Evolutionary conservation across 2,797 vertebrate genomes (phyloP).

Genomic region (Onychomys leucogaster): DNA sequence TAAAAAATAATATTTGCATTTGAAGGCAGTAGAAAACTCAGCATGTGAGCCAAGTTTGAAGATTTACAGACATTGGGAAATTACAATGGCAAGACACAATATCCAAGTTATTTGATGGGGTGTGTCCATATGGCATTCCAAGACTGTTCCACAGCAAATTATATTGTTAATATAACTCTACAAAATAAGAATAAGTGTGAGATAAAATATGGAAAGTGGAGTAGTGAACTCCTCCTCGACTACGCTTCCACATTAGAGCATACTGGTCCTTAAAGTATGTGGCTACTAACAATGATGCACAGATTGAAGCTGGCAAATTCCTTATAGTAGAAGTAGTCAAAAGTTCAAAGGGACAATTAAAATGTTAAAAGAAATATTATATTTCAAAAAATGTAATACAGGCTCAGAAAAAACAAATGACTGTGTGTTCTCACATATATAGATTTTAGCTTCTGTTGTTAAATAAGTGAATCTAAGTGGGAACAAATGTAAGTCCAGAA

Average conservation of each 20-base stretch:
- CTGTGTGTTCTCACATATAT: not conserved
- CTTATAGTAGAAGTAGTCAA: not conserved
- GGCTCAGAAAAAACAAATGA: not conserved
- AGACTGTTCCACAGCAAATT: not conserved
- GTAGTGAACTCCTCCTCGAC: not conserved
- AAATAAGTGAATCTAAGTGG: not conserved
- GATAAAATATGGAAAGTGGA: not conserved
- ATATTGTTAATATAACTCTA: not conserved
- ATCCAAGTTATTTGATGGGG: not conserved
- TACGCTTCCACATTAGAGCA: not conserved
- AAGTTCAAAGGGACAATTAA: not conserved
- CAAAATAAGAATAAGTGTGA: not conserved
- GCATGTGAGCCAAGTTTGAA: not conserved
- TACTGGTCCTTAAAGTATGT: not conserved
- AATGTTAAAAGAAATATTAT: conserved; percentile 52
- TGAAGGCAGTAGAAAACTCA: not conserved
- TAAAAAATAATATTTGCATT: not conserved
- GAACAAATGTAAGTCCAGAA: not conserved
- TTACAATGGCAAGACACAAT: not conserved
- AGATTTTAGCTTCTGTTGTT: not conserved
- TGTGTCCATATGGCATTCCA: not conserved
- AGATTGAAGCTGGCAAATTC: not conserved
- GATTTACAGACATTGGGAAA: not conserved
- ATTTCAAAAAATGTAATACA: not conserved
- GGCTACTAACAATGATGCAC: not conserved